Evolutionary conservation across 2,797 vertebrate genomes (phyloP), one percentile per base, ranked within the genome.

Genomic region (Lepilemur septentrionalis): DNA sequence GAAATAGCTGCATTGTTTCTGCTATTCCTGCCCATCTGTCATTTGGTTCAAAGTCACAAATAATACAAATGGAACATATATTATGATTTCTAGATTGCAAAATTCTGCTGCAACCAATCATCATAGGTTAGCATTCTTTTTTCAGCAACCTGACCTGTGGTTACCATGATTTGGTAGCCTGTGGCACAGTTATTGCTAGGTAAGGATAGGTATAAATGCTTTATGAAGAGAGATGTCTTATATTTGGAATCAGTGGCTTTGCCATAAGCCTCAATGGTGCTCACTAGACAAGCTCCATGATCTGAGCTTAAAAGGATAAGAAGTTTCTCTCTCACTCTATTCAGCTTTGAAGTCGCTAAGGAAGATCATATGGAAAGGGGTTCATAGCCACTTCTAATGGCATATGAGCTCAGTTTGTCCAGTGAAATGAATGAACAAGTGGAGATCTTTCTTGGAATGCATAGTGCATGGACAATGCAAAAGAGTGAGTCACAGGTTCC

Each of bases 11-110:
- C 48, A 91, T 67, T 94, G 70, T 96, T 95, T 84, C 43, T 91
- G 59, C 28, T 3, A 50, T 70, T 48, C 41, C 41, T 91, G 52
- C 35, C 15, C 48, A 75, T 94, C 79, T 96, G 50, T 91, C 65
- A 76, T 89, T 95, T 78, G 43, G 52, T 93, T 81, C 55, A 83
- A 78, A 95, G 79, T 70, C 61, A 76, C 2, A 3, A 87, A 72
- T 86, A 95, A 93, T 79, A 96, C 86, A 92, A 96, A 46, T 69
- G 52, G 48, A 93, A 35, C 8, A 93, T 63, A 88, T 86, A 67
- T 89, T 91, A 61, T 78, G 43, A 93, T 80, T 95, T 93, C 32
- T 65, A 89, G 48, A 50, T 35, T 63, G 46, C 35, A 87, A 87
- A 96, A 59, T 81, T 84, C 18, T 59, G 14, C 41, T 82, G 20